Base-by-base conservation (phyloP, 1,140 invertebrate genomes). In the Coelopa frigida region DNA sequence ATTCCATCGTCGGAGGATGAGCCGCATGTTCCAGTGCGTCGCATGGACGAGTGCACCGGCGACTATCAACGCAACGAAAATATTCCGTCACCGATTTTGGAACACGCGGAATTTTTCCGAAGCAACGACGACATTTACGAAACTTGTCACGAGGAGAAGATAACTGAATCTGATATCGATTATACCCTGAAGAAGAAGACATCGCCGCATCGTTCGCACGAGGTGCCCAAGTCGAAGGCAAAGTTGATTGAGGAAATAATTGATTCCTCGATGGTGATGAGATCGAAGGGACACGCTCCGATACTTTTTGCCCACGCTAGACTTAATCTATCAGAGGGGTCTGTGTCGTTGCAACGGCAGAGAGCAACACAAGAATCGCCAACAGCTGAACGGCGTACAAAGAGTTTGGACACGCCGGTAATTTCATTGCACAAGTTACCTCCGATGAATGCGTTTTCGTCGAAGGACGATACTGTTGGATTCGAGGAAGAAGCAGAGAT, bases 391-490 rank as follows among this genome's bases (percentile, higher is more conserved):
- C 74, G 86, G 49, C 74, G 86, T 56, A 82, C 86, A 0, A 87
- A 88, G 65, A 89, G 86, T 46, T 72, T 90, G 50, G 87, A 89
- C 60, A 83, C 85, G 14, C 83, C 85, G 8, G 82, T 89, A 33
- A 86, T 89, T 57, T 81, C 85, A 14, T 61, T 89, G 17, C 82
- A 85, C 66, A 75, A 78, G 55, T 68, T 89, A 43, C 86, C 86
- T 20, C 81, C 84, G n/a, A 80, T 84, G 57, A 87, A 87, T 68
- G 83, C 86, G 0, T 88, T 89, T 70, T 89, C 87, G 1, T 87
- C 85, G 44, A 89, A 89, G 68, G 87, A 90, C 68, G 87, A 90
- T 60, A 90, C 87, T 0, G 78, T 90, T 1, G 83, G 80, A 45
- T 74, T 74, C 27, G 80, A 83, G 50, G 77, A 83, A 59, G 75